Evolutionary conservation across 2,113 vertebrate genomes (phyloP), one percentile per base, ranked within the genome.

Genomic region (Garra rufa): DNA sequence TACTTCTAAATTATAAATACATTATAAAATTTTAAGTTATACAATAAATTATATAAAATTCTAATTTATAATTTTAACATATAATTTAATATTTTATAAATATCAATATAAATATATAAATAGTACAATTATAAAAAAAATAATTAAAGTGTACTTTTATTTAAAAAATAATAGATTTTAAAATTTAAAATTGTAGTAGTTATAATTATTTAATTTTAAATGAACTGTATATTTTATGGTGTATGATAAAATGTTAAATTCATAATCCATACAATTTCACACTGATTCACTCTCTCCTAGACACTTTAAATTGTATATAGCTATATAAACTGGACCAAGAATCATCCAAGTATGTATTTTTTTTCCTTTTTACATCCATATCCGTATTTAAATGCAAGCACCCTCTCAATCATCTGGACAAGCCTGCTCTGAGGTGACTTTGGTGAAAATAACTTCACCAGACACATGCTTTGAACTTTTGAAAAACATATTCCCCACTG

Each of bases 391-490:
- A 34, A 41, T 70, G 34, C 34, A n/a, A 70, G 38, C 38, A n/a
- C 28, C 19, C 38, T 41, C 34, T 43, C 67, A 43, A 70, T 70
- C 67, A 70, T 70, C 9, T 34, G 15, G 63, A 34, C 28, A 9
- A 17, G 28, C 1, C 19, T 70, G 19, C 3, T 19, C 34, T 70
- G 19, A n/a, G 67, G 38, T 70, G 38, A 70, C 38, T 67, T 67
- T 70, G 38, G 38, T 70, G 67, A 70, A 70, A 70, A 43, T 41
- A 70, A 21, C 17, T 70, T 43, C 17, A 43, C 67, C 38, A 70
- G 67, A 70, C 19, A 38, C 9, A 43, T 41, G 19, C 67, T 43
- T 70, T 70, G 67, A 70, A 70, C 67, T 70, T n/a, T 65, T 70
- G 3, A 70, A 70, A 4, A 70, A 70, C 67, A 70, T 10, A 70